Evolutionary conservation across 2,113 vertebrate species (phyloP).

Genomic region (Nerophis ophidion): DNA sequence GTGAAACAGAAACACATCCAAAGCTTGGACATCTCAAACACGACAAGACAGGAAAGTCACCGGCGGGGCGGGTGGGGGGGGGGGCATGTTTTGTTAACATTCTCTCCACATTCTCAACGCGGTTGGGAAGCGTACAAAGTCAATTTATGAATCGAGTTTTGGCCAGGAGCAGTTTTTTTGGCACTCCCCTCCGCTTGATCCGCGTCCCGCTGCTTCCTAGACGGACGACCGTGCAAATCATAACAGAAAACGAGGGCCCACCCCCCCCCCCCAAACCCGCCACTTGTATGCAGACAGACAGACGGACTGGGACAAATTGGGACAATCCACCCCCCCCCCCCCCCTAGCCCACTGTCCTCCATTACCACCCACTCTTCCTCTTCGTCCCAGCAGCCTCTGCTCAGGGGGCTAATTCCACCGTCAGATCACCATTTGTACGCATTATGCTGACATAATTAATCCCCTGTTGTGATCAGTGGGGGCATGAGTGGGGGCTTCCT

Average conservation of each 20-base stretch:
- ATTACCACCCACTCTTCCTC: constrained; percentile 59
- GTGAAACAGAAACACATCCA: constrained; percentile 38
- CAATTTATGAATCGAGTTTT: background rate
- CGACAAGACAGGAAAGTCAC: constrained; percentile 26
- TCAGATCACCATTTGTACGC: constrained; percentile 83
- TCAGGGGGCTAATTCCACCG: constrained; percentile 76
- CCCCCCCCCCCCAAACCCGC: constrained; percentile 53
- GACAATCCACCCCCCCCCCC: constrained; percentile 41
- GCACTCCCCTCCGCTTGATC: constrained; percentile 37
- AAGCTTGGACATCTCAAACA: constrained; percentile 49
- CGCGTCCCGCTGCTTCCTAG: constrained; percentile 42
- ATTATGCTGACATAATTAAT: constrained; percentile 80
- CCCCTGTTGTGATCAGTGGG: constrained; percentile 84
- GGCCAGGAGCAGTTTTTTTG: background rate
- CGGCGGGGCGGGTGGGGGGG: no score
- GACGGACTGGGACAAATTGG: constrained; percentile 71
- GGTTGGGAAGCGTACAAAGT: background rate
- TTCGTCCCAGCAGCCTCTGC: constrained; percentile 60
- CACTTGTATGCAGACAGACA: constrained; percentile 54
- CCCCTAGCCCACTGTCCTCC: constrained; percentile 15
- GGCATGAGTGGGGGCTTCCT: constrained; percentile 63
- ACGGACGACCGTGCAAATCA: constrained; percentile 72
- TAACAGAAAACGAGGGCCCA: constrained; percentile 62
- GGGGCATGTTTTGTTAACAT: no score
- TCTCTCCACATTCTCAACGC: no score